Conservation (phyloP, 2,888 invertebrate genomes). For the Steromphala cineraria region DNA sequence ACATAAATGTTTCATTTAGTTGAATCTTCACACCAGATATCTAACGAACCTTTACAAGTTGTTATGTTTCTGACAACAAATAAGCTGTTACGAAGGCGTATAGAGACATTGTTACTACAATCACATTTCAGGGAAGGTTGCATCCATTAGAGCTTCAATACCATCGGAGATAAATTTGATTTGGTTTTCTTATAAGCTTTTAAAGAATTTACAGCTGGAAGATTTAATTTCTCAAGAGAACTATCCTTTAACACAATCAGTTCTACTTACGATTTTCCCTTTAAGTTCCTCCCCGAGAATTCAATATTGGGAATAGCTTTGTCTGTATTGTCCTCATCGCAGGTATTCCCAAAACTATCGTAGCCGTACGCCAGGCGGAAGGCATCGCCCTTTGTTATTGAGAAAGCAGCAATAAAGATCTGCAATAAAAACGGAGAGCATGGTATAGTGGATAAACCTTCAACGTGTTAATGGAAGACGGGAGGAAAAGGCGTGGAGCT, state of each 20-base stretch:
- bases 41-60: no score
- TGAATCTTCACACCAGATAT: no score
- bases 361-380: slow-evolving; percentile 68
- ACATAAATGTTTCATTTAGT: no score
- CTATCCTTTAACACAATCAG: not conserved
- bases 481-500: not conserved
- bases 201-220: not conserved
- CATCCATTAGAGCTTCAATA: no score
- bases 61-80: no score
- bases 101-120: no score
- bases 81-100: no score
- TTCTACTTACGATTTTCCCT: slow-evolving; percentile 71
- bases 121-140: no score
- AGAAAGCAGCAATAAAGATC: slow-evolving; percentile 81
- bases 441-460: not conserved
- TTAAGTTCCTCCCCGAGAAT: slow-evolving; percentile 87
- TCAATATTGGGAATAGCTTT: slow-evolving; percentile 83
- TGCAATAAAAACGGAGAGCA: slow-evolving; percentile 74
- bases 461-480: not conserved
- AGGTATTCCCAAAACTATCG: slow-evolving; percentile 81
- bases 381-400: slow-evolving; percentile 75
- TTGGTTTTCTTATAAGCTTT: slow-evolving; percentile 5
- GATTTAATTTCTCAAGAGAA: not conserved
- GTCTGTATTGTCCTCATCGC: slow-evolving; percentile 87
- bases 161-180: not conserved